Evolutionary conservation across 2,888 invertebrate genomes (phyloP).

Genomic region (Drymonia ruficornis): DNA sequence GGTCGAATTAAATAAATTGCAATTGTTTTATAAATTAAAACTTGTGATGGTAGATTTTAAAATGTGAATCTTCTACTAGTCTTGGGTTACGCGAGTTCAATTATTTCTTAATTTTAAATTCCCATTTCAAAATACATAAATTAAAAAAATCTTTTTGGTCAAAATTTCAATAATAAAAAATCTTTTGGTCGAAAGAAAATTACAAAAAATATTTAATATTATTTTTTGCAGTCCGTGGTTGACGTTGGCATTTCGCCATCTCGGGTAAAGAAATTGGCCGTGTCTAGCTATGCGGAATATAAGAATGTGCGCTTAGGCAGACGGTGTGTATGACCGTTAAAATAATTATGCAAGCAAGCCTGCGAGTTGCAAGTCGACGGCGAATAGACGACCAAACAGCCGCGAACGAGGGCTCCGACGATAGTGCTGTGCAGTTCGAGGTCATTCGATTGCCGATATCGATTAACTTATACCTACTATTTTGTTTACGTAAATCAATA

Average conservation of each 20-base stretch:
- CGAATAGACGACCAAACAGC: constrained; percentile 52
- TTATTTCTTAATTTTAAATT: too few relatives aligned
- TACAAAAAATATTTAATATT: too few relatives aligned
- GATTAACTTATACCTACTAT: constrained; percentile 36
- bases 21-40: neutral
- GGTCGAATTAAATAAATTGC: neutral
- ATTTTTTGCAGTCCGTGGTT: neutral
- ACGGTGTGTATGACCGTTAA: constrained; percentile 50
- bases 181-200: too few relatives aligned
- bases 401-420: constrained; percentile 55
- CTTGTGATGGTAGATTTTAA: neutral
- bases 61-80: too few relatives aligned
- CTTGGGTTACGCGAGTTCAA: too few relatives aligned
- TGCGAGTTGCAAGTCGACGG: constrained; percentile 52
- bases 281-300: constrained; percentile 8
- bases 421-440: constrained; percentile 59
- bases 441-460: constrained; percentile 67
- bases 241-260: constrained; percentile 14
- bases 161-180: too few relatives aligned
- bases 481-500: too few relatives aligned
- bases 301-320: constrained; percentile 17
- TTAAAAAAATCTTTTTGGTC: too few relatives aligned
- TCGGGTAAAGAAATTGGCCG: constrained; percentile 4
- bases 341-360: constrained; percentile 73
- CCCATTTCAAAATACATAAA: too few relatives aligned